phyloP scores from a whole-genome alignment of 2,888 invertebrate genomes.

The Balanococcus diminutus region DNA sequence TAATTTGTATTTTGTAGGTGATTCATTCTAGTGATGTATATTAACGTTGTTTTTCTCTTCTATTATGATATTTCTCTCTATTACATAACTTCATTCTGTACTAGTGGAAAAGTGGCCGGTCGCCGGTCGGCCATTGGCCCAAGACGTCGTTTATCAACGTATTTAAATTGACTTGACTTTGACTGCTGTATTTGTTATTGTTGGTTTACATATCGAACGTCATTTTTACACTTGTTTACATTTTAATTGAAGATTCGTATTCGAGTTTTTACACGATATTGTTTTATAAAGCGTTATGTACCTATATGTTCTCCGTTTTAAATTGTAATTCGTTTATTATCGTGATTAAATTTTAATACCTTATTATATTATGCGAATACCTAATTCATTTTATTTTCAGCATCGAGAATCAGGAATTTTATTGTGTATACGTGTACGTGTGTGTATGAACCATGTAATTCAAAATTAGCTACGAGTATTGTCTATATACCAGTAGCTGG shows the following conservation, averaged over 20 bases:
- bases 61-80: background rate
- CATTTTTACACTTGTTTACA: background rate
- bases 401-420: background rate
- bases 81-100: background rate
- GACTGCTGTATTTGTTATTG: background rate
- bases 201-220: background rate
- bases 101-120: background rate
- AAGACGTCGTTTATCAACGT: background rate
- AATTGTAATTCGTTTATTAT: background rate
- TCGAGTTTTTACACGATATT: conserved; percentile 11
- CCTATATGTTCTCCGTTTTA: background rate
- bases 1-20: conserved; percentile 17
- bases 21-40: conserved; percentile 29
- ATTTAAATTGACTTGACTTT: background rate
- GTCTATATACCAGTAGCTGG: background rate
- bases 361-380: background rate
- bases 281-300: background rate
- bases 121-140: too few species aligned
- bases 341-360: too few species aligned
- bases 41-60: conserved; percentile 5
- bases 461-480: background rate
- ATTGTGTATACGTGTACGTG: background rate
- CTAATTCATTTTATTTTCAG: background rate
- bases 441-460: conserved; percentile 7
- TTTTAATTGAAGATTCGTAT: conserved; percentile 5